Evolutionary conservation across 2,888 invertebrate species (phyloP).

Genomic region (Mesorhabditis sp.): DNA sequence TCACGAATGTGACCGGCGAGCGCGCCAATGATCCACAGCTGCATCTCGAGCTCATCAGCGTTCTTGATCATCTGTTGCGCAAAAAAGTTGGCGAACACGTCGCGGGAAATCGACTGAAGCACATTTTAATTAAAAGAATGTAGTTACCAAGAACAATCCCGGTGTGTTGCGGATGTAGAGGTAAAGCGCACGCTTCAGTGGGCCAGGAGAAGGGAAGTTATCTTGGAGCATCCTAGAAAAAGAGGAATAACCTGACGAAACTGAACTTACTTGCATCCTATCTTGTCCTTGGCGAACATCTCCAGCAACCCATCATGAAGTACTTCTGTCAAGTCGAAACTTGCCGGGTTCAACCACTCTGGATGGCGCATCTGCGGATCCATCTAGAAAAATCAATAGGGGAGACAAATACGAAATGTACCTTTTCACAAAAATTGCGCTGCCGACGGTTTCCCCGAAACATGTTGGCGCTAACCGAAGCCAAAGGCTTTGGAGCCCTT

Average conservation of each 20-base stretch:
- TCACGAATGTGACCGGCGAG: background rate
- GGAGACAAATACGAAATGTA: too few species aligned
- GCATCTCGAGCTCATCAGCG: background rate
- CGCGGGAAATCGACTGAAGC: background rate
- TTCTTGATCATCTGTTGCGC: background rate
- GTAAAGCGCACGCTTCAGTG: background rate
- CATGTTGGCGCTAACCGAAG: too few species aligned
- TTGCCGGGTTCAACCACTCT: too few species aligned
- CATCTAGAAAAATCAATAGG: too few species aligned
- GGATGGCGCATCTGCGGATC: too few species aligned
- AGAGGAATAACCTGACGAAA: background rate
- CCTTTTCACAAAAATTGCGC: too few species aligned
- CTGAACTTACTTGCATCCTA: background rate
- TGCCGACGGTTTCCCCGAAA: background rate
- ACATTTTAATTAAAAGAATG: background rate
- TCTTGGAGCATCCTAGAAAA: constrained; percentile 1
- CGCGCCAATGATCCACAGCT: background rate
- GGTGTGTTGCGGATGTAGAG: background rate
- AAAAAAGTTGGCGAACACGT: constrained; percentile 1
- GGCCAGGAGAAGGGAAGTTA: background rate
- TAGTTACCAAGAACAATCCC: background rate
- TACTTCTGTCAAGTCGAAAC: background rate
- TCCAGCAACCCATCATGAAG: background rate
- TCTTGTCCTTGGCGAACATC: constrained; percentile 1
- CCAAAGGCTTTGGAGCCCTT: too few species aligned